Percentiles rank a stretch among this genome's conserved stretches.
Conservation (phyloP, 1,140 invertebrate species). For the Dendrolimus kikuchii region DNA sequence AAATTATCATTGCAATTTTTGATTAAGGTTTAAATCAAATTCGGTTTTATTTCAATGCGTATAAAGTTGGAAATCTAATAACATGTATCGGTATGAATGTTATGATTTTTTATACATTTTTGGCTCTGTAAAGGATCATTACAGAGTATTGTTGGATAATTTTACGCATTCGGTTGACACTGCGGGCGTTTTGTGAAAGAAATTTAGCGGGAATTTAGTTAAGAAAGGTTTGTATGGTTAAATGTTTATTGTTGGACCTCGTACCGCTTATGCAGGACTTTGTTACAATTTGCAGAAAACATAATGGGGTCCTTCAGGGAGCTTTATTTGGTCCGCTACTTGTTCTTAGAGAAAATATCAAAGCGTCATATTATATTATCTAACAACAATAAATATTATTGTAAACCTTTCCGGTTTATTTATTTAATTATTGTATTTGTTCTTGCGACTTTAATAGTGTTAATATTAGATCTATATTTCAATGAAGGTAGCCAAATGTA, state of each 20-base stretch:
- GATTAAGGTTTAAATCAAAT: background rate
- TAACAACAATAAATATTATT: too few species aligned
- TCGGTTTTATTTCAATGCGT: background rate
- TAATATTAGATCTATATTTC: too few species aligned
- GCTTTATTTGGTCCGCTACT: too few species aligned
- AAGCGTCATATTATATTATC: too few species aligned
- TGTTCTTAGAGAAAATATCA: too few species aligned
- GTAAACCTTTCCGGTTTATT: too few species aligned
- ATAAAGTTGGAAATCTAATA: constrained; percentile 21
- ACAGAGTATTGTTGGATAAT: constrained; percentile 56
- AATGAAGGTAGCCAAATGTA: too few species aligned
- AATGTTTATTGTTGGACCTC: constrained; percentile 30
- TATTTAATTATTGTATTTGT: too few species aligned
- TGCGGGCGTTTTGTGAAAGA: constrained; percentile 39
- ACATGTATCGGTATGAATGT: constrained; percentile 12
- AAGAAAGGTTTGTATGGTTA: constrained; percentile 37
- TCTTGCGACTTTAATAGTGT: too few species aligned
- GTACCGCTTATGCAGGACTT: too few species aligned
- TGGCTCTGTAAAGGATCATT: constrained; percentile 55
- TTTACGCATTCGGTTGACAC: constrained; percentile 60
- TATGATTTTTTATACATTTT: constrained; percentile 48
- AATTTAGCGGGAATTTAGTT: constrained; percentile 49
- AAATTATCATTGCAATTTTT: constrained; percentile 4
- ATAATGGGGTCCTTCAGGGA: too few species aligned
- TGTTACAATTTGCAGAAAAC: too few species aligned